Base-by-base conservation (phyloP, 2,113 vertebrate species). In the Abramis brama region DNA sequence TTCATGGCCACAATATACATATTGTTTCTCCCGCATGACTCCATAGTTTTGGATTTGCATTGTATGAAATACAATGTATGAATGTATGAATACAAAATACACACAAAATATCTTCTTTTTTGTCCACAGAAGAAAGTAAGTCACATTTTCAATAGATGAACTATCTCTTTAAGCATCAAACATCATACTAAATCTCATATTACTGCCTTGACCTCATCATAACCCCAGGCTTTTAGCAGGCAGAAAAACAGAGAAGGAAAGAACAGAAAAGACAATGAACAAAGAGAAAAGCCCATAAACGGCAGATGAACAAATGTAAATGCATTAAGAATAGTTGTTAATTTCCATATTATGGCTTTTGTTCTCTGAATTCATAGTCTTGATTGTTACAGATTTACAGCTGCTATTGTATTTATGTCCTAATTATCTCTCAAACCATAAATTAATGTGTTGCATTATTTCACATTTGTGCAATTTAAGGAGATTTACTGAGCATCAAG, bases 401-500 rank as follows among this genome's bases (percentile, higher is more conserved):
- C 60, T 25, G n/a, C n/a, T 62, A 13, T 4, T 62, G 25, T 74
- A 74, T 74, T 47, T 47, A 62, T n/a, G 55, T 17, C 62, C 23
- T 64, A 60, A 36, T 62, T 47, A 6, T 21, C 9, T 21, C 23
- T 47, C 13, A 43, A 62, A 45, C 5, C 13, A 15, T 45, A 45
- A 79, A 45, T 79, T 33, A 23, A 62, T 19, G 43, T 50, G 30
- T 57, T 36, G 45, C 45, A 50, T 57, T 19, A 60, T 60, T n/a
- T 25, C 15, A 27, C n/a, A 64, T n/a, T 78, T 78, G 50, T 36
- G 52, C 76, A 59, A 57, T 55, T 55, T 5, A 66, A 25, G 23
- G 59, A 74, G 43, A 47, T 80, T 80, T 80, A 62, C 25, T 47
- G 36, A 45, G 36, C 23, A 27, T 79, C 52, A 59, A 78, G 21